phyloP scores from a whole-genome alignment of 2,797 vertebrate species.

The Sebastes kiyomatsui region DNA sequence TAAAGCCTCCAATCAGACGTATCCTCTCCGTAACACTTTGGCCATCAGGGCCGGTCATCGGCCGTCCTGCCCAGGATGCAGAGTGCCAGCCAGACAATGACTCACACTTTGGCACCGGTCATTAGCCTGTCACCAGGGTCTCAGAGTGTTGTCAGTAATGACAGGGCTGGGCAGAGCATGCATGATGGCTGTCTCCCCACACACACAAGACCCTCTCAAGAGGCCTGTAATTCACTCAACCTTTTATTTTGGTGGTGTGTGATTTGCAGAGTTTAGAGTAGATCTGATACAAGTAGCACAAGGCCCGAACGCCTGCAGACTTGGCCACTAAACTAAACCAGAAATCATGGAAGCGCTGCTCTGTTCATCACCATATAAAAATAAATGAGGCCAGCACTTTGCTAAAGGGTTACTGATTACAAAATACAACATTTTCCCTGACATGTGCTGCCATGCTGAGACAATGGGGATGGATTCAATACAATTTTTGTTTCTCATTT shows the following conservation, averaged over 20 bases:
- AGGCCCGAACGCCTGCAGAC: slow-evolving; percentile 7
- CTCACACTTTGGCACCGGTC: slow-evolving; percentile 54
- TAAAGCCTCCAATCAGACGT: slow-evolving; percentile 12
- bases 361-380: background rate
- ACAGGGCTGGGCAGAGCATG: slow-evolving; percentile 39
- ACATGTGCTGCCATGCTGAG: background rate
- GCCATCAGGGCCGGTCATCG: slow-evolving; percentile 19
- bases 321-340: background rate
- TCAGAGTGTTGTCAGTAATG: slow-evolving; percentile 58
- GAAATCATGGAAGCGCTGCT: background rate
- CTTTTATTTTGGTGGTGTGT: slow-evolving; percentile 46
- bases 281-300: slow-evolving; percentile 21
- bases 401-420: background rate
- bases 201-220: slow-evolving; percentile 20
- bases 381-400: background rate
- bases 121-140: slow-evolving; percentile 65
- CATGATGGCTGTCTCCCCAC: slow-evolving; percentile 20
- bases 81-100: slow-evolving; percentile 44
- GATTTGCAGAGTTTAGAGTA: slow-evolving; percentile 40
- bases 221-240: slow-evolving; percentile 63
- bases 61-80: slow-evolving; percentile 35
- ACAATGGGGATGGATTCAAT: background rate
- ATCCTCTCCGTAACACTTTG: slow-evolving; percentile 8
- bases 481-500: background rate
- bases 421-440: background rate